Evolutionary conservation across 2,888 invertebrate genomes (phyloP), one percentile per base, ranked within the genome.

Genomic region (Eupithecia exiguata): DNA sequence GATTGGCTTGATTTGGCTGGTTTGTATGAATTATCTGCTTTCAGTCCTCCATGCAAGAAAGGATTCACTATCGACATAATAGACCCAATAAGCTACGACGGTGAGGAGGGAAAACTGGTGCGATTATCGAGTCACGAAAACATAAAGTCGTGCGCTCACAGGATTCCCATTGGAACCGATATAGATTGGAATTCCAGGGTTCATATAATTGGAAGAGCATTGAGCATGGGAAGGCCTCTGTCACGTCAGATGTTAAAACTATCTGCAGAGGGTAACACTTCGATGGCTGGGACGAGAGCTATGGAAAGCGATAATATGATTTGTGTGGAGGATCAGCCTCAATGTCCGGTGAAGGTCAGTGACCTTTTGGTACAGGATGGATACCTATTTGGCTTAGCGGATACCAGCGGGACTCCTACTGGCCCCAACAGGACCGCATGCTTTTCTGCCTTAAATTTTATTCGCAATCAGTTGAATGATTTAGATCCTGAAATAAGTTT

Each of bases 41-140:
- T 75, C 86, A 94, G 94, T 30, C 90, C 88, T 25, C 83, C 84
- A 62, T 94, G 94, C 84, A 92, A 89, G 80, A 93, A 91, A 84
- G 90, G 91, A 12, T 92, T 92, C 76, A 65, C 89, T 0, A 84
- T 92, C 16, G 87, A 91, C 66, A 76, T 82, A 4, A 82, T 87
- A 14, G 88, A 91, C 69, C 78, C 84, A 1, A 81, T 92, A 58
- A 79, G 82, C 12, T 89, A 91, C 71, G 87, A 89, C 2, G 90
- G 89, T 4, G 83, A 85, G 0, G 74, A 87, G 1, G 89, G 88
- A 68, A 88, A 84, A 38, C 79, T 94, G 53, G 90, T 90, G 3
- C 80, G 93, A 9, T 74, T 94, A 73, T 87, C 87, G 2, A 90
- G 87, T 40, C 84, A 84, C 68, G 89, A 89, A 75, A 87, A 86